Evolutionary conservation across 2,113 vertebrate species (phyloP), one percentile per base, ranked within the genome.

Genomic region (Gorsachius goisagi): DNA sequence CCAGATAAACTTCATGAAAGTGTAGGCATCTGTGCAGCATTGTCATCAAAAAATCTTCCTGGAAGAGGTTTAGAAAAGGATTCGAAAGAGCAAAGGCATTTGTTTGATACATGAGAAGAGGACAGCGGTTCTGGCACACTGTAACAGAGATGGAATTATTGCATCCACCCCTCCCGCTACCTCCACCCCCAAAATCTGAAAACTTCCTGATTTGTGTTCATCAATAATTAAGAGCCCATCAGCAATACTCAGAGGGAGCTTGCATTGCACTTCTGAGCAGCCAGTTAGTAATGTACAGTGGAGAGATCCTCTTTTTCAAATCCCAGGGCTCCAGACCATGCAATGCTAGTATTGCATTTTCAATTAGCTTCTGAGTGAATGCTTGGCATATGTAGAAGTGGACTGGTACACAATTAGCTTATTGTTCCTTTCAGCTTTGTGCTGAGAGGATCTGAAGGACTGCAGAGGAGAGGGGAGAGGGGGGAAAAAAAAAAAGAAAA

Each of bases 141-240:
- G 66, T 59, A 95, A 74, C 59, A 85, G 91, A 89, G 94, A 94
- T 85, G 32, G 86, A 97, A 97, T 92, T 72, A 96, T 69, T 90
- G 37, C 47, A 53, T 91, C 93, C 86, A 92, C 62, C 94, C 95
- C 95, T 95, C 44, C 92, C 71, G 75, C 93, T 90, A 73, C 89
- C 94, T 97, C 95, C 93, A 93, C 94, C 97, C 96, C 95, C 91
- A 88, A 91, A 73, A 96, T 96, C 97, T 96, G 78, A 96, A 98
- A 98, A 97, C 97, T 97, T 98, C 97, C 97, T 98, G 98, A 98
- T 98, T 98, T 97, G 91, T 96, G 96, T 88, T 98, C 97, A 99
- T 99, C 97, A 99, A 99, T 98, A 98, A 99, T 99, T 98, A 98
- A 99, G 96, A 97, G 94, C 83, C 97, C 98, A 98, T 98, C 98